Conservation (phyloP, 2,113 vertebrate species). For the rabbit (Oryctolagus cuniculus) region DNA sequence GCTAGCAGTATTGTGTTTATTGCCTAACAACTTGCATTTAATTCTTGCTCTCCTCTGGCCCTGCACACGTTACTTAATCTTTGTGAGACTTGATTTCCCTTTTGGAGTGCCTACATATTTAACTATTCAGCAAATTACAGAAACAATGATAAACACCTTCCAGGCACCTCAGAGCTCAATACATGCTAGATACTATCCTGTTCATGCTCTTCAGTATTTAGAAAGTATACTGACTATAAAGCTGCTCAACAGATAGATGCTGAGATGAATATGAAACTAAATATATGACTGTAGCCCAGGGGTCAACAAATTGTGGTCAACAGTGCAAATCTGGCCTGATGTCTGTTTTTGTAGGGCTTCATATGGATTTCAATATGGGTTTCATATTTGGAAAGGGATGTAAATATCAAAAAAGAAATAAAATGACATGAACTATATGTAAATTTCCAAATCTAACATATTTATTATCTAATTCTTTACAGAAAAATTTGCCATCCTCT, state of each 20-base stretch:
- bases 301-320: neutral
- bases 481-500: neutral
- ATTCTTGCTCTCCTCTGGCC: neutral
- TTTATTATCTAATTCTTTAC: neutral
- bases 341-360: neutral
- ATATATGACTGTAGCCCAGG: neutral
- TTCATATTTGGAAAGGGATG: neutral
- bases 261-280: slow-evolving; percentile 8
- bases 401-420: neutral
- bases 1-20: neutral
- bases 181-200: neutral
- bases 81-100: neutral
- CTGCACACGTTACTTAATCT: neutral
- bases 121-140: neutral
- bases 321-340: neutral
- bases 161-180: neutral
- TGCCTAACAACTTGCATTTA: neutral
- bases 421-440: neutral
- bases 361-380: neutral
- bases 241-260: neutral
- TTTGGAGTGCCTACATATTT: neutral
- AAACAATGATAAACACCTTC: neutral
- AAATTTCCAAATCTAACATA: neutral
- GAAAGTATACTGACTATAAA: neutral
- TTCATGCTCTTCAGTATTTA: neutral